These are phyloP conservation scores for Drosophila peninsularis DNA, from an alignment of 2,888 invertebrate genomes.

Conservation along the genomic window DNA sequence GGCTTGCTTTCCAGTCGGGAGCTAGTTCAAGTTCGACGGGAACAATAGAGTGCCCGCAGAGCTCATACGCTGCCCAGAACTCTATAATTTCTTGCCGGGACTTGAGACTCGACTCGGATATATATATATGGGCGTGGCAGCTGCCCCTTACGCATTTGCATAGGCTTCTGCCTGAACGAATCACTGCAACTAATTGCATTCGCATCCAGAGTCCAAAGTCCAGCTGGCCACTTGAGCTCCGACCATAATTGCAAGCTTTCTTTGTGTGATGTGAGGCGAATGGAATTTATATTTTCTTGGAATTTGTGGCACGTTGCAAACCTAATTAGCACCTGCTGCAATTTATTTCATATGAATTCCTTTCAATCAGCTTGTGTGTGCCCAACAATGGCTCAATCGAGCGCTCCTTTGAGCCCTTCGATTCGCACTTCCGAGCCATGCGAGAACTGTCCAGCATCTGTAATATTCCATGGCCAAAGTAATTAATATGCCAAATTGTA, in stretches of 20 bases:
- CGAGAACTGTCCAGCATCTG: background rate
- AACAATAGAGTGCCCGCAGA: background rate
- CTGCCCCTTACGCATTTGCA: background rate
- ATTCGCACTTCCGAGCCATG: background rate
- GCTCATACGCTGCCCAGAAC: background rate
- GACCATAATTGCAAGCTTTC: background rate
- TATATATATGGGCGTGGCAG: no score
- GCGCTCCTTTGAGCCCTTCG: background rate
- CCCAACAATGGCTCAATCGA: slow-evolving; percentile 1
- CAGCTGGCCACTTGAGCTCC: background rate
- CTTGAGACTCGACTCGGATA: background rate
- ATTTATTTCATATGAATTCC: slow-evolving; percentile 4
- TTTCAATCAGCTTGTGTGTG: slow-evolving; percentile 10
- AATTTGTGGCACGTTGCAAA: slow-evolving; percentile 8
- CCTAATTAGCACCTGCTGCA: slow-evolving; percentile 4
- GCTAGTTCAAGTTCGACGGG: background rate
- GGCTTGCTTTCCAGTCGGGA: background rate
- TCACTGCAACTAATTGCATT: slow-evolving; percentile 1
- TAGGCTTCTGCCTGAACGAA: background rate
- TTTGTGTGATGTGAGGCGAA: background rate
- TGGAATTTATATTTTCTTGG: background rate
- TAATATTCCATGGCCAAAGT: background rate
- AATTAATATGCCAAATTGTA: slow-evolving; percentile 7
- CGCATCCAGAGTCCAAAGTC: background rate
- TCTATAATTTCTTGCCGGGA: background rate